Conservation (phyloP, 2,113 vertebrate genomes). For the Lepus timidus region DNA sequence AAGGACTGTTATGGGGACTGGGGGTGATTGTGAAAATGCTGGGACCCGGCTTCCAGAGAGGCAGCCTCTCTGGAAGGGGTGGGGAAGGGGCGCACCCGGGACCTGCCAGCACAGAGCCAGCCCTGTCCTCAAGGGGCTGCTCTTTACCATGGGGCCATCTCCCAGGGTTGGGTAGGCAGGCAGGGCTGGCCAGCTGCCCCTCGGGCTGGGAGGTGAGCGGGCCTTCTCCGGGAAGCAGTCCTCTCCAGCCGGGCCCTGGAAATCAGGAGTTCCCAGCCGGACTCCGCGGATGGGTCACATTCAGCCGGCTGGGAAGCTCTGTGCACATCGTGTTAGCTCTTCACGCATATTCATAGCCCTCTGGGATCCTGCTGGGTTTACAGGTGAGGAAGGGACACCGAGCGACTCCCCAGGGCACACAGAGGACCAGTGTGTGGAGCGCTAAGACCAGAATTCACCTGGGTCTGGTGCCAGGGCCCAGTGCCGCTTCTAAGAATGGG, state of each 20-base stretch:
- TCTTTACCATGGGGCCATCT: not conserved
- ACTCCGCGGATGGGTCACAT: not conserved
- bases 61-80: not conserved
- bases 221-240: not conserved
- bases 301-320: not conserved
- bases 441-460: not conserved
- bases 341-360: not conserved
- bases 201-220: not conserved
- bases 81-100: not conserved
- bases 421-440: not conserved
- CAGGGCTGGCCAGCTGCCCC: not conserved
- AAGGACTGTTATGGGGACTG: not conserved
- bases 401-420: not conserved
- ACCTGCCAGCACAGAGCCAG: not conserved
- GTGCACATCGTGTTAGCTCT: not conserved
- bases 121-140: not conserved
- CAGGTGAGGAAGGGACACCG: not conserved
- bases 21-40: not conserved
- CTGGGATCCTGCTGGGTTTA: not conserved
- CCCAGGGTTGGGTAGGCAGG: too few species aligned
- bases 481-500: not conserved
- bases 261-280: not conserved
- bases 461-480: not conserved
- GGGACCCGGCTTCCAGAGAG: not conserved
- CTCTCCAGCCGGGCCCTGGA: not conserved